Evolutionary conservation across 1,140 invertebrate species (phyloP).

Genomic region (Zaprionus nigranus): DNA sequence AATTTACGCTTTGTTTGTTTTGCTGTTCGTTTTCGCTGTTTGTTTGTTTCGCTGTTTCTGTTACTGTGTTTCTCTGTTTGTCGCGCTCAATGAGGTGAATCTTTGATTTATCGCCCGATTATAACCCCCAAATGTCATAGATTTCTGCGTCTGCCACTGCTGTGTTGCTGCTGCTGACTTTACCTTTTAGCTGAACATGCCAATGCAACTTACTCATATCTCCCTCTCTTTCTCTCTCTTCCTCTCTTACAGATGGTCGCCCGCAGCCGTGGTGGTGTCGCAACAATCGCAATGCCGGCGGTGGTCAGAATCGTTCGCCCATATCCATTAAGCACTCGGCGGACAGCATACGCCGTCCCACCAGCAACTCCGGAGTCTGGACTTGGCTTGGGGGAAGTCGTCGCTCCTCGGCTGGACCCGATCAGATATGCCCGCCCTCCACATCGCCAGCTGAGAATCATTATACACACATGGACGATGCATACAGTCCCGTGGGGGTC

Average conservation of each 20-base stretch:
- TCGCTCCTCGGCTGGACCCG: constrained; percentile 84
- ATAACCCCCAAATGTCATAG: constrained; percentile 77
- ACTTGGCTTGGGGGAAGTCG: constrained; percentile 87
- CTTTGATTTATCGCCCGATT: constrained; percentile 81
- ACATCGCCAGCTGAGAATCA: constrained; percentile 88
- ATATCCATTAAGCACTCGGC: constrained; percentile 82
- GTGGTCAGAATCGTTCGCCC: constrained; percentile 74
- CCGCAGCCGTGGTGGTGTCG: constrained; percentile 84
- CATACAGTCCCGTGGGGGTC: constrained; percentile 85
- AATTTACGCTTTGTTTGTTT: constrained; percentile 82
- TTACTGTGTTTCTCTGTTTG: constrained; percentile 23
- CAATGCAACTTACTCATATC: constrained; percentile 41
- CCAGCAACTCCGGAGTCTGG: constrained; percentile 88
- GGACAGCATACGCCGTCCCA: constrained; percentile 85
- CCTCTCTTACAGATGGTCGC: constrained; percentile 69
- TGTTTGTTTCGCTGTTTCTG: constrained; percentile 54
- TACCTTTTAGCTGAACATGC: constrained; percentile 19
- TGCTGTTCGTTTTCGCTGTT: constrained; percentile 65
- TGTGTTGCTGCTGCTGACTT: background rate
- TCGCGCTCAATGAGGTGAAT: constrained; percentile 70
- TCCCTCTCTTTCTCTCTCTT: constrained; percentile 1
- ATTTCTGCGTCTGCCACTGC: constrained; percentile 30
- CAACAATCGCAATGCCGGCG: constrained; percentile 78
- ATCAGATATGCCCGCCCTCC: constrained; percentile 84
- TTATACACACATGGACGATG: constrained; percentile 89